Evolutionary conservation across 2,888 invertebrate genomes (phyloP).

Genomic region (Ommatoiulus sabulosus): DNA sequence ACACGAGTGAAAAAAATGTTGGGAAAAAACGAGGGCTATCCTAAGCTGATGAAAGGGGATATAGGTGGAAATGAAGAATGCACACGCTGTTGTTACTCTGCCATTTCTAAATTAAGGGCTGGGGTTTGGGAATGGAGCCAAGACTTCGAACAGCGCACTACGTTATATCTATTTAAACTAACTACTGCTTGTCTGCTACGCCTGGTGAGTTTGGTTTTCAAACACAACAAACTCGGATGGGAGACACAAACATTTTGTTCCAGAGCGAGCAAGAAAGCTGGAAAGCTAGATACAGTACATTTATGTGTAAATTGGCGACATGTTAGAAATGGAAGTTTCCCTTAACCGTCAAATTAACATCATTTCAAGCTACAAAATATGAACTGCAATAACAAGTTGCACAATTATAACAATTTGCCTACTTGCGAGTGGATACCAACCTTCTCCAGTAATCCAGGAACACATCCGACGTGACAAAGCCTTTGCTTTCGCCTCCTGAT

Average conservation of each 20-base stretch:
- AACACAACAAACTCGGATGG: not conserved
- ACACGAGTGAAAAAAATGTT: not conserved
- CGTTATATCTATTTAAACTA: constrained; percentile 24
- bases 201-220: not conserved
- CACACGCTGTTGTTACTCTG: constrained; percentile 31
- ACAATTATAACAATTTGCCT: not conserved
- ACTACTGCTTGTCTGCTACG: constrained; percentile 23
- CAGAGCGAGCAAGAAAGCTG: not conserved
- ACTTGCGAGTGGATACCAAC: constrained; percentile 70
- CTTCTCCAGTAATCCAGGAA: constrained; percentile 94
- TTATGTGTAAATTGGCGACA: not conserved
- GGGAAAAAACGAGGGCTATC: constrained; percentile 30
- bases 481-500: constrained; percentile 80
- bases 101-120: constrained; percentile 42
- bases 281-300: not conserved
- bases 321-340: not conserved
- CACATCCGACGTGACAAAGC: constrained; percentile 82
- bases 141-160: constrained; percentile 20
- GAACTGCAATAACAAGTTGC: not conserved
- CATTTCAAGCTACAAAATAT: not conserved
- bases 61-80: constrained; percentile 38
- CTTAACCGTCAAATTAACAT: not conserved
- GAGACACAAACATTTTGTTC: not conserved
- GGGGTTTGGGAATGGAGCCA: constrained; percentile 45
- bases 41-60: constrained; percentile 41